A percentile compares a stretch with the other conserved stretches of the same genome.
Evolutionary conservation across 2,888 invertebrate species (phyloP).

Genomic region (Monoplex corrugatus): DNA sequence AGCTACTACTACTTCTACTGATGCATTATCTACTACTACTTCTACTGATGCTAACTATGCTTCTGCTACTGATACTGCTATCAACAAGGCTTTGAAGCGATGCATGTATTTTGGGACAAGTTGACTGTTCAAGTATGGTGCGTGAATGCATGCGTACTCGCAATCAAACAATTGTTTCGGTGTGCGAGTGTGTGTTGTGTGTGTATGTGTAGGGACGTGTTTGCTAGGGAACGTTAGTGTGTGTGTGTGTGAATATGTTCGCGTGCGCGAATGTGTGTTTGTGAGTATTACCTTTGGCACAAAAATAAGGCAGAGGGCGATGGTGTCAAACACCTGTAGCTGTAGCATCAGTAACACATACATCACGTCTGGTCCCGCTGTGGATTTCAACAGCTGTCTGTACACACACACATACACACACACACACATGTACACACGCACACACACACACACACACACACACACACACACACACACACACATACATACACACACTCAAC

Average conservation of each 20-base stretch:
- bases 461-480: constrained; percentile 94
- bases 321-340: constrained; percentile 74
- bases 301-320: constrained; percentile 74
- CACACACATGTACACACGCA: constrained; percentile 91
- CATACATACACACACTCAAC: too few species aligned
- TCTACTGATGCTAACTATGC: too few species aligned
- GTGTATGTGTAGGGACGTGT: not conserved
- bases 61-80: too few species aligned
- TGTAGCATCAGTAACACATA: constrained; percentile 71
- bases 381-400: constrained; percentile 73
- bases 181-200: too few species aligned
- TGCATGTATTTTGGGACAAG: too few species aligned
- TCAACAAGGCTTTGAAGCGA: too few species aligned
- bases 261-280: not conserved
- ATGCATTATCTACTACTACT: too few species aligned
- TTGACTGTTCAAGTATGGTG: too few species aligned
- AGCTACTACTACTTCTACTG: too few species aligned
- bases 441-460: constrained; percentile 94
- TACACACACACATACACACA: constrained; percentile 41
- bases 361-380: constrained; percentile 74
- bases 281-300: constrained; percentile 71
- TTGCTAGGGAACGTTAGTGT: not conserved
- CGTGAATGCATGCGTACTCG: too few species aligned
- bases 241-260: not conserved
- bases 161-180: too few species aligned